Percentiles rank a stretch among this genome's conserved stretches.
phyloP scores from a whole-genome alignment of 2,888 invertebrate species.

The Acronicta leporina region DNA sequence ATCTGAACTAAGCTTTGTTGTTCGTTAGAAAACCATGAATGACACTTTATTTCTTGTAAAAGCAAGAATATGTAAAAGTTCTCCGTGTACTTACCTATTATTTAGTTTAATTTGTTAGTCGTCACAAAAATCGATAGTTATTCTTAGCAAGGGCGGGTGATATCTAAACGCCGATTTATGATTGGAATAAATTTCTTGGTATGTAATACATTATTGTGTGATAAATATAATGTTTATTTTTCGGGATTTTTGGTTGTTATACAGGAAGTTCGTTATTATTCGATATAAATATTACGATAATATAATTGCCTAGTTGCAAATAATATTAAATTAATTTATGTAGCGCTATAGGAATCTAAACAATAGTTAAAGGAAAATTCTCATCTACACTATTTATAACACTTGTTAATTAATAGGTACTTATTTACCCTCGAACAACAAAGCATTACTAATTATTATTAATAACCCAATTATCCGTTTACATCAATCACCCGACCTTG shows the following conservation, averaged over 20 bases:
- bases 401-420: not conserved
- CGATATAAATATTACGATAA: conserved; percentile 7
- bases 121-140: conserved; percentile 49
- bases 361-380: conserved; percentile 18
- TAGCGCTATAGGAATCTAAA: conserved; percentile 1
- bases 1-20: conserved; percentile 14
- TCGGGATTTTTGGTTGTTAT: not conserved
- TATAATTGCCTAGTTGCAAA: not conserved
- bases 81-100: not conserved
- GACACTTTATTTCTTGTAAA: not conserved
- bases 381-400: not conserved
- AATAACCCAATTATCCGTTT: conserved; percentile 46
- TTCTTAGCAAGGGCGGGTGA: conserved; percentile 45
- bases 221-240: not conserved
- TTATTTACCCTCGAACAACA: conserved; percentile 33
- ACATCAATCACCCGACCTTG: conserved; percentile 48
- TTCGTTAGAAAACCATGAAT: conserved; percentile 1
- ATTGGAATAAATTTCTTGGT: not conserved
- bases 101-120: conserved; percentile 17
- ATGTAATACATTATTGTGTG: not conserved
- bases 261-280: not conserved
- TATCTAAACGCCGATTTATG: conserved; percentile 16
- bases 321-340: not conserved
- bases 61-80: not conserved
- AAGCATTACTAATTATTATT: conserved; percentile 33